Conservation (phyloP, 1,140 invertebrate species). For the Diabrotica virgifera region DNA sequence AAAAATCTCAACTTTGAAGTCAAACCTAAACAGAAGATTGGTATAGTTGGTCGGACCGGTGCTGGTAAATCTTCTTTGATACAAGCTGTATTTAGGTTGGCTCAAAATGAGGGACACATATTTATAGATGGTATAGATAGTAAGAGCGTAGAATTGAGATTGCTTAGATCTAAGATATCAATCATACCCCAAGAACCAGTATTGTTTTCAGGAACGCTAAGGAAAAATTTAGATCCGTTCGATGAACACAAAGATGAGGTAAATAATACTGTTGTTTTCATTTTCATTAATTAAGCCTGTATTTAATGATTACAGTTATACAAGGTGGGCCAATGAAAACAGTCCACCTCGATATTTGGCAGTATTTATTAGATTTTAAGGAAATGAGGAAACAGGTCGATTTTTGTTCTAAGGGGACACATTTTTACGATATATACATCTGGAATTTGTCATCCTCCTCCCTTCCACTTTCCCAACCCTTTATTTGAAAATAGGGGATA, state of each 20-base stretch:
- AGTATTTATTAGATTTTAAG: no score
- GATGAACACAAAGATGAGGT: constrained; percentile 67
- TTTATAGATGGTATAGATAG: constrained; percentile 70
- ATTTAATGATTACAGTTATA: no score
- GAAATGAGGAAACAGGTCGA: no score
- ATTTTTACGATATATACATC: no score
- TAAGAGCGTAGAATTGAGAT: constrained; percentile 59
- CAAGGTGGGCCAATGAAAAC: no score
- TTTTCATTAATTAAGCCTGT: no score
- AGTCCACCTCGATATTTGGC: no score
- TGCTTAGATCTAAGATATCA: constrained; percentile 70
- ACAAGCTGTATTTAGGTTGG: constrained; percentile 66
- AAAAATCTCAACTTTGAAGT: constrained; percentile 56
- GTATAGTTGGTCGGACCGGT: constrained; percentile 73
- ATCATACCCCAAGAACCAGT: constrained; percentile 85
- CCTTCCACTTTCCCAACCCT: no score
- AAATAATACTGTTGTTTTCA: constrained; percentile 53
- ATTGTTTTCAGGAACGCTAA: constrained; percentile 75
- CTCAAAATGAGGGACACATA: constrained; percentile 66
- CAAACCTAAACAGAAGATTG: constrained; percentile 60
- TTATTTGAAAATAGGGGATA: no score
- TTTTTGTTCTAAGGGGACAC: no score
- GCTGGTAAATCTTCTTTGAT: constrained; percentile 81
- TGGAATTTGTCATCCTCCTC: no score
- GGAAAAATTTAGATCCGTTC: constrained; percentile 88